A percentile compares a stretch with the other conserved stretches of the same genome.
Conservation (phyloP, 2,797 vertebrate genomes). For the Onychomys torridus region DNA sequence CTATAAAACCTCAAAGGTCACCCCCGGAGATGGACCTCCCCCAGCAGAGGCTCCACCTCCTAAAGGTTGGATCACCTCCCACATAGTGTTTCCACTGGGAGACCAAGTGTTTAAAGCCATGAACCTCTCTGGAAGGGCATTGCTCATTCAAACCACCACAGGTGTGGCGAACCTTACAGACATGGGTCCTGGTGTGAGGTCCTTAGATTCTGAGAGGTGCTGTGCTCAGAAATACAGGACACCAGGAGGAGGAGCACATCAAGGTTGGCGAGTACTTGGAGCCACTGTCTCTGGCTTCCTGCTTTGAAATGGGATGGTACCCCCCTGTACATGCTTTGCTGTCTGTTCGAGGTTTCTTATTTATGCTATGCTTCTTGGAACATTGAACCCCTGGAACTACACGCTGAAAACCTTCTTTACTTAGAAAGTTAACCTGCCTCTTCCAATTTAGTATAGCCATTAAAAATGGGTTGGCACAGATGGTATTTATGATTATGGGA, state of each 20-base stretch:
- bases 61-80: not conserved
- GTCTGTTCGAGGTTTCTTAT: not conserved
- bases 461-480: not conserved
- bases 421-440: not conserved
- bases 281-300: not conserved
- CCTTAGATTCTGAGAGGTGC: too few relatives aligned
- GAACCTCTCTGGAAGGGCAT: too few relatives aligned
- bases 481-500: not conserved
- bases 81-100: not conserved
- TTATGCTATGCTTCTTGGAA: not conserved
- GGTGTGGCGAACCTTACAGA: too few relatives aligned
- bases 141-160: not conserved
- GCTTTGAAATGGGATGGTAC: not conserved
- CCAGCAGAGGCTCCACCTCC: not conserved
- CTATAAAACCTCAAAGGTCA: not conserved
- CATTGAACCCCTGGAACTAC: not conserved
- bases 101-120: not conserved
- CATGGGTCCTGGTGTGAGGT: not conserved
- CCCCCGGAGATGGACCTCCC: not conserved
- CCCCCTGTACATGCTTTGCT: not conserved
- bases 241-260: not conserved
- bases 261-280: not conserved
- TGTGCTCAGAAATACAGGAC: not conserved
- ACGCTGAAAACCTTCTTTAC: not conserved
- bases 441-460: not conserved